Evolutionary conservation across 2,797 vertebrate species (phyloP).

Genomic region (Nothura maculosa): DNA sequence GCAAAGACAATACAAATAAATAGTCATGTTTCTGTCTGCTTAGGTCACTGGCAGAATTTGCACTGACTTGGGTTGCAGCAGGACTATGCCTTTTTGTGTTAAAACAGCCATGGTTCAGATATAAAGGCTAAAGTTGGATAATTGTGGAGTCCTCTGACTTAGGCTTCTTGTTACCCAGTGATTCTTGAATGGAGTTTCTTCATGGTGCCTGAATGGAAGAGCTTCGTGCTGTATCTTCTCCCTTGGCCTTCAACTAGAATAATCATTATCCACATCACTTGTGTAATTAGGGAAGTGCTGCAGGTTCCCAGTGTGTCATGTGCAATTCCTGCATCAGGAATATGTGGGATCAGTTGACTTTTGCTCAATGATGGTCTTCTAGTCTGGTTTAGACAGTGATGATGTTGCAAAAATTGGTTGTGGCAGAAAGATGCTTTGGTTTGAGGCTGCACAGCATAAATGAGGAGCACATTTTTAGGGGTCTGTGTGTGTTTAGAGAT

Average conservation of each 20-base stretch:
- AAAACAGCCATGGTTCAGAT: neutral
- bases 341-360: neutral
- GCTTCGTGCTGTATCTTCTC: accelerated
- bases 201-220: too few species aligned
- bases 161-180: neutral
- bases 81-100: neutral
- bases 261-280: neutral
- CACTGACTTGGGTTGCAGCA: neutral
- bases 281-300: neutral
- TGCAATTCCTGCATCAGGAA: neutral
- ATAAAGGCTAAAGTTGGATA: neutral
- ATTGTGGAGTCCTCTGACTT: neutral
- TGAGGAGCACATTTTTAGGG: accelerated
- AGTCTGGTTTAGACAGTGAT: neutral
- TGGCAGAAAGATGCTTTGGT: neutral
- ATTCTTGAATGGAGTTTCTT: neutral
- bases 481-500: neutral
- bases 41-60: neutral
- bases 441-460: neutral
- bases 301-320: neutral
- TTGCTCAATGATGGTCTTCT: neutral
- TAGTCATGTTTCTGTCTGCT: neutral
- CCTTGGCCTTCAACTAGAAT: neutral
- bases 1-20: neutral
- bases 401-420: neutral